Base-by-base conservation (phyloP, 1,140 invertebrate genomes). In the Anastrepha ludens region DNA sequence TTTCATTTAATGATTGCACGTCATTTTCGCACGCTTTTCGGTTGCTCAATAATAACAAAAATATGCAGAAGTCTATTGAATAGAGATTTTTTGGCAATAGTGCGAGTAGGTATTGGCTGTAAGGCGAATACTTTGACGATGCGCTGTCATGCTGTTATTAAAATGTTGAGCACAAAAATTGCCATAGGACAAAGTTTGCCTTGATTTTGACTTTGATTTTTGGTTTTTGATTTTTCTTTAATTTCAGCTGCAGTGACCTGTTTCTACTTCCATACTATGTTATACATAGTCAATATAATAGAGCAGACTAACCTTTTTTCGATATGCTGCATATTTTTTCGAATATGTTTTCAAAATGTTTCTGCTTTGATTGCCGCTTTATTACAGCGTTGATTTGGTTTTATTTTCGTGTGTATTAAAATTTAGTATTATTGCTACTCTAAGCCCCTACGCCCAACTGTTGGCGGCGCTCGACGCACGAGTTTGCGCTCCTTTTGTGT, bases 131-230 rank as follows among this genome's bases (percentile, higher is more conserved):
- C 39, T 17, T 62, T 17, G 41, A 44, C 15, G 67, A 41, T 17
- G 3, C 67, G 67, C 41, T 41, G 41, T 44, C 67, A 55, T 55
- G 50, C 50, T 55, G 50, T 55, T 55, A 55, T 55, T 55, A 55
- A 55, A 55, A 55, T 55, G 50, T 55, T 55, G 50, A 55, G 50
- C 50, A 55, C 2, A 55, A 11, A 55, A 55, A 6, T 55, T 8
- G 50, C 50, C 50, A 55, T 11, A 11, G 0, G 67, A 47, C 39
- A 44, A 41, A 47, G 13, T 15, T 81, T 81, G 20, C 74, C 74
- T 81, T 81, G 74, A 81, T 81, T 55, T 55, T 81, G 74, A 41
- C 74, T 81, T 55, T 81, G 74, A 29, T 29, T 29, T 29, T 81
- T 81, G 74, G 55, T 81, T 81, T 55, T 81, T 44, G 55, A n/a